A percentile compares a stretch with the other conserved stretches of the same genome.
Conservation (phyloP, 2,797 vertebrate genomes). For the Vespertilio murinus region DNA sequence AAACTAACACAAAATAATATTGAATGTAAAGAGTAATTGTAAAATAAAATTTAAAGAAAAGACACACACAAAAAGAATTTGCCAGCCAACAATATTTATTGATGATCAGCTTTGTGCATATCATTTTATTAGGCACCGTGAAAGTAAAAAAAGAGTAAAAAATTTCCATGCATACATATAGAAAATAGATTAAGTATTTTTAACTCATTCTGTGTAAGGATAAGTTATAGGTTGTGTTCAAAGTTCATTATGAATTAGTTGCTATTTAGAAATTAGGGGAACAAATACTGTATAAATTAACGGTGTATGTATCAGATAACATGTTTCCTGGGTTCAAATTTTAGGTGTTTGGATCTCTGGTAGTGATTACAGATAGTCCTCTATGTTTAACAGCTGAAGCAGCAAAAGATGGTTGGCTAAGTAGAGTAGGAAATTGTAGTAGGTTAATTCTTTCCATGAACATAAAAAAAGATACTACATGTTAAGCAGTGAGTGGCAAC, state of each 20-base stretch:
- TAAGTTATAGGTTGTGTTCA: background rate
- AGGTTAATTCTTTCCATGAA: background rate
- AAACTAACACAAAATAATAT: background rate
- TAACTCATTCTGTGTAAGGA: background rate
- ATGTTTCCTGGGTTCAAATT: background rate
- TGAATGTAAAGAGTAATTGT: background rate
- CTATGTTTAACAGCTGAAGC: background rate
- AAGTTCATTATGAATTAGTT: constrained; percentile 4
- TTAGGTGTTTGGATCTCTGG: background rate
- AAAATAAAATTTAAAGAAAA: background rate
- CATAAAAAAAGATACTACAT: background rate
- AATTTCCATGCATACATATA: background rate
- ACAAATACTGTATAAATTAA: background rate
- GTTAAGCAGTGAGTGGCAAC: background rate
- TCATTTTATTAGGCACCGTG: background rate
- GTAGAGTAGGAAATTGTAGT: background rate
- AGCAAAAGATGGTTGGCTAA: background rate
- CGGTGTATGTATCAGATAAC: background rate
- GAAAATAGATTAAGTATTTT: constrained; percentile 11
- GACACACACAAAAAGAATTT: background rate
- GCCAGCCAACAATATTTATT: background rate
- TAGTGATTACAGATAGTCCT: background rate
- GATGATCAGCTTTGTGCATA: background rate
- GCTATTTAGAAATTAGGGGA: constrained; percentile 1
- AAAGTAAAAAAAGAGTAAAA: background rate